Evolutionary conservation across 2,888 invertebrate species (phyloP).

Genomic region (Lissocephala sabroskyi): DNA sequence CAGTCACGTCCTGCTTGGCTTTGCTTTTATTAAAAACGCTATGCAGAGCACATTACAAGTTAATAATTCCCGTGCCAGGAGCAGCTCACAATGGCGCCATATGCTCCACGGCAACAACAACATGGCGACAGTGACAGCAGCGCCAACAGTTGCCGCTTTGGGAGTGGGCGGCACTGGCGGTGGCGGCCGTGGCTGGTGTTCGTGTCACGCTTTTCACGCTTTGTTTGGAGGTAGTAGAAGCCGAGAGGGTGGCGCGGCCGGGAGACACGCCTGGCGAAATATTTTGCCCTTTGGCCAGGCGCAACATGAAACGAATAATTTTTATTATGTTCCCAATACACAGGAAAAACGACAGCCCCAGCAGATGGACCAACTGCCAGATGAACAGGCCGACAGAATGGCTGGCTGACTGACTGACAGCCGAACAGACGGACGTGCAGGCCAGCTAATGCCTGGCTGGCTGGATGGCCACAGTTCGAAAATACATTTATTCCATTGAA

Average conservation of each 20-base stretch:
- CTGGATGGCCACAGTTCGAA: constrained; percentile 55
- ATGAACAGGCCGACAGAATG: too few species aligned
- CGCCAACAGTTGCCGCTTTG: background rate
- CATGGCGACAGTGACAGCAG: too few species aligned
- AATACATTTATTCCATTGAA: constrained; percentile 58
- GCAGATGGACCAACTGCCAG: too few species aligned
- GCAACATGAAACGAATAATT: constrained; percentile 64
- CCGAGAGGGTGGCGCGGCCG: too few species aligned
- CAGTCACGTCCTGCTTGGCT: constrained; percentile 54
- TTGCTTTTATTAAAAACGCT: constrained; percentile 62
- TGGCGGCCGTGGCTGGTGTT: too few species aligned
- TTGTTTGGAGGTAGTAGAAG: too few species aligned
- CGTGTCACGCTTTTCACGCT: background rate
- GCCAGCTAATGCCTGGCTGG: constrained; percentile 13
- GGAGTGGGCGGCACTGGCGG: background rate
- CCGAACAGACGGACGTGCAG: too few species aligned
- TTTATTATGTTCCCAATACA: constrained; percentile 47
- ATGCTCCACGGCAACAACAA: constrained; percentile 43
- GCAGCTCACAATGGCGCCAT: constrained; percentile 46
- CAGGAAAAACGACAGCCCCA: background rate
- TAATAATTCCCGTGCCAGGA: constrained; percentile 54
- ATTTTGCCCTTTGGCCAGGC: constrained; percentile 48
- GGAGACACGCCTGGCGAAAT: constrained; percentile 34
- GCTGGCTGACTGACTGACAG: too few species aligned
- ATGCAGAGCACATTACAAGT: constrained; percentile 66